These are phyloP conservation scores for Phrynosoma blainvillii DNA, from an alignment of 2,113 vertebrate species.

Conservation along the genomic window DNA sequence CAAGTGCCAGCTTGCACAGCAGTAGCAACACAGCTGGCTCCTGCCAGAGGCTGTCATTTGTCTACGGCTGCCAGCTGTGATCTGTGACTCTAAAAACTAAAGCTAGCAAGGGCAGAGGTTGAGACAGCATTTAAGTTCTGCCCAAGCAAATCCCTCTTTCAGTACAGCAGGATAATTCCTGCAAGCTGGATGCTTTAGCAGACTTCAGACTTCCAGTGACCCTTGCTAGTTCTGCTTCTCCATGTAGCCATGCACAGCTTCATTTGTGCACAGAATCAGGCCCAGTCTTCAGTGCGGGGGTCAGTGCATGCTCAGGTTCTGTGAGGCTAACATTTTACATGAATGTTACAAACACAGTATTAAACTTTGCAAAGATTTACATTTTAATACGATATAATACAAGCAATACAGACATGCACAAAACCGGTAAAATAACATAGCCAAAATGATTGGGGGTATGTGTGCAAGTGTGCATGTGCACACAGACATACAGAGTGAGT, in stretches of 20 bases:
- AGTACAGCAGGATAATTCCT: not conserved
- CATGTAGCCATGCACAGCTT: not conserved
- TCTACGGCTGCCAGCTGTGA: constrained; percentile 7
- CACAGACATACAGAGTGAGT: no score
- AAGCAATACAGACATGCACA: no score
- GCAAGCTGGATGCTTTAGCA: not conserved
- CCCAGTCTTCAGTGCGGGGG: not conserved
- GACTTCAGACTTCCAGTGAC: not conserved
- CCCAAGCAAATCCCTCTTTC: constrained; percentile 16
- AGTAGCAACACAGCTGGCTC: constrained; percentile 12
- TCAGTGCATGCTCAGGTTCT: not conserved
- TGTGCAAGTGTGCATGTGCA: no score
- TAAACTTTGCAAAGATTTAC: no score
- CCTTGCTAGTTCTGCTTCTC: not conserved
- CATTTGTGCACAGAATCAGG: not conserved
- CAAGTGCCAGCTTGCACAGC: not conserved
- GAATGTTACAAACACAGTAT: no score
- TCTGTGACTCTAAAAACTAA: not conserved
- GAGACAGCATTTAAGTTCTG: not conserved
- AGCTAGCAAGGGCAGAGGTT: not conserved
- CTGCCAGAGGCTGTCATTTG: constrained; percentile 22
- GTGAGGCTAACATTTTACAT: no score
- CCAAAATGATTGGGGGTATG: no score
- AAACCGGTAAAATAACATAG: no score
- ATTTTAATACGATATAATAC: no score